Conservation (phyloP, 2,797 vertebrate genomes). For the Xerus rutilus region DNA sequence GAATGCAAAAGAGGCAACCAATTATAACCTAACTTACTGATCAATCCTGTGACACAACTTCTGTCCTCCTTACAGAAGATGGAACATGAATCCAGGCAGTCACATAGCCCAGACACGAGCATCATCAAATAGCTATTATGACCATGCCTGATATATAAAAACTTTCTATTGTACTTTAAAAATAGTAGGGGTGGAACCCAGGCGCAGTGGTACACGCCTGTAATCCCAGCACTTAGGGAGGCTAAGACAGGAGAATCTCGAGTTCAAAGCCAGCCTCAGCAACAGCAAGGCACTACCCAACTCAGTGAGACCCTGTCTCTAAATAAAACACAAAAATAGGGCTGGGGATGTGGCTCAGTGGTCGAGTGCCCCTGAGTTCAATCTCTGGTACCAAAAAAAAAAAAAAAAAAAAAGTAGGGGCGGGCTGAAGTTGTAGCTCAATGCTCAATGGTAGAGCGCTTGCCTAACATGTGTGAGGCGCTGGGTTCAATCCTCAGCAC, state of each 20-base stretch:
- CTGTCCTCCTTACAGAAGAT: not conserved
- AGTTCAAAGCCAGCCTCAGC: too few relatives aligned
- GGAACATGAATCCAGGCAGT: too few relatives aligned
- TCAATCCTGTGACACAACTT: not conserved
- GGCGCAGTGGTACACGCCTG: too few relatives aligned
- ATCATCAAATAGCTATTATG: not conserved
- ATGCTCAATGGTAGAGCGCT: not conserved
- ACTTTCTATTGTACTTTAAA: not conserved
- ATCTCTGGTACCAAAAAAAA: too few relatives aligned
- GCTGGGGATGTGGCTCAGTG: too few relatives aligned
- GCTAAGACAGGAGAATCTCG: too few relatives aligned
- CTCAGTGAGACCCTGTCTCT: too few relatives aligned
- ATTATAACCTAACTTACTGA: not conserved
- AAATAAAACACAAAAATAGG: too few relatives aligned
- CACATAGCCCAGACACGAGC: not conserved
- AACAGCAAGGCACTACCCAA: too few relatives aligned
- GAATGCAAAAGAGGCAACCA: not conserved
- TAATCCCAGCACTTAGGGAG: too few relatives aligned
- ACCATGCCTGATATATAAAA: not conserved
- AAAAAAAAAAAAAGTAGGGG: too few relatives aligned
- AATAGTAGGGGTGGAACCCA: not conserved
- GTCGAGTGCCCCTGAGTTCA: too few relatives aligned
- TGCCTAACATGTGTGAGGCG: not conserved
- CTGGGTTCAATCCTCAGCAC: not conserved
- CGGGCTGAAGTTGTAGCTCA: not conserved